Evolutionary conservation across 2,888 invertebrate genomes (phyloP).

Genomic region (Trissolcus japonicus): DNA sequence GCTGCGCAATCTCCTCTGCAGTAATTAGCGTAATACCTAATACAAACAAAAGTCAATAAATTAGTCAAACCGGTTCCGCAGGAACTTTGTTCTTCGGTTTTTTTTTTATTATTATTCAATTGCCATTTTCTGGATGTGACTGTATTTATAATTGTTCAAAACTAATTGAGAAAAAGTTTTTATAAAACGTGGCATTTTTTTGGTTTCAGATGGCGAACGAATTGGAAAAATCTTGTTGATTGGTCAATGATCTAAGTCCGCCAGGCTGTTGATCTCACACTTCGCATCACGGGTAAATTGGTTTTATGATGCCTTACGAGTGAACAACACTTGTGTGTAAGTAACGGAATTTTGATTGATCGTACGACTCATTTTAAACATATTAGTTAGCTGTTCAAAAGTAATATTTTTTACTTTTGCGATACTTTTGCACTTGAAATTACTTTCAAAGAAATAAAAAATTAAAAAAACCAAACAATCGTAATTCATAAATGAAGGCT

Average conservation of each 20-base stretch:
- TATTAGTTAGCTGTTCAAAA: too few species aligned
- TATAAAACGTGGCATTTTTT: background rate
- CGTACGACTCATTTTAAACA: conserved; percentile 3
- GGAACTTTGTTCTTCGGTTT: conserved; percentile 6
- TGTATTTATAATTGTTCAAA: too few species aligned
- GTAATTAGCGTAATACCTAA: conserved; percentile 91
- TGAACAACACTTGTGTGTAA: conserved; percentile 55
- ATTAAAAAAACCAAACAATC: too few species aligned
- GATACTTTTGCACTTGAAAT: too few species aligned
- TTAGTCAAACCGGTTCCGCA: conserved; percentile 44
- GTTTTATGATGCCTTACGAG: conserved; percentile 65
- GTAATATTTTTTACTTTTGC: too few species aligned
- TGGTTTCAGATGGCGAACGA: conserved; percentile 2
- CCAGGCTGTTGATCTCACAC: conserved; percentile 63
- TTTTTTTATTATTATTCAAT: background rate
- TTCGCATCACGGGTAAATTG: conserved; percentile 58
- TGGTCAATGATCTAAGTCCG: conserved; percentile 62
- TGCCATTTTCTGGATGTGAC: too few species aligned
- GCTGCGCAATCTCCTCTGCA: conserved; percentile 92
- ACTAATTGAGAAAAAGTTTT: background rate
- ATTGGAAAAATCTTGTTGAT: conserved; percentile 53
- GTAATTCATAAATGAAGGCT: too few species aligned
- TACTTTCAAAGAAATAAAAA: too few species aligned
- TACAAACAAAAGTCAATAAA: conserved; percentile 42
- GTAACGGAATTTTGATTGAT: conserved; percentile 30